These are phyloP conservation scores for Pemphigus obesinymphae DNA, from an alignment of 1,140 invertebrate species.

Conservation along the genomic window DNA sequence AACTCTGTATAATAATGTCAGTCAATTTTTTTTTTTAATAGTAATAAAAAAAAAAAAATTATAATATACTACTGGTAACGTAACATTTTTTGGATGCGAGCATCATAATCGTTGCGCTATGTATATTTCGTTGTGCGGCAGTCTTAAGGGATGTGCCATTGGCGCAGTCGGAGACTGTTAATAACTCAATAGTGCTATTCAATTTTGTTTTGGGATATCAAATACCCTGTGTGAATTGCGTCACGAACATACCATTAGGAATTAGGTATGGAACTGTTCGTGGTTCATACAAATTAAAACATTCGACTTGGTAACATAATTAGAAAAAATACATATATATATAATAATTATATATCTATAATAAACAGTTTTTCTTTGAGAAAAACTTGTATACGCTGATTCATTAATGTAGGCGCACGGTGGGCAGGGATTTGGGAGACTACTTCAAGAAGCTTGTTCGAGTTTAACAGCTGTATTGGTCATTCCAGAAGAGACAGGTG, in stretches of 20 bases:
- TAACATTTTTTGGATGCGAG: conserved; percentile 24
- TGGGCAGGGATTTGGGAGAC: background rate
- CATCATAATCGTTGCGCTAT: conserved; percentile 27
- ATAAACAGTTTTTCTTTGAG: conserved; percentile 5
- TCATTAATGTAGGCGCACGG: background rate
- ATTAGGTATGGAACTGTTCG: background rate
- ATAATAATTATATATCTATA: background rate
- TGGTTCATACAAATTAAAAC: conserved; percentile 13
- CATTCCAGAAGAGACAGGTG: background rate
- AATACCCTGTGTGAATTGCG: conserved; percentile 35
- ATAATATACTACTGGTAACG: conserved; percentile 40
- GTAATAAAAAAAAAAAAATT: conserved; percentile 7
- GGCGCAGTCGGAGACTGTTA: conserved; percentile 9
- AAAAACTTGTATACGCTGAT: background rate
- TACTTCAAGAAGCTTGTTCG: conserved; percentile 37
- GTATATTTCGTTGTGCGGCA: conserved; percentile 38
- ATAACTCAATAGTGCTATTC: background rate
- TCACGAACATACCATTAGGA: conserved; percentile 12
- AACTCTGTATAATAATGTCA: conserved; percentile 34
- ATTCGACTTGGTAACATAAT: conserved; percentile 32
- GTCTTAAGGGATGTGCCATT: conserved; percentile 23
- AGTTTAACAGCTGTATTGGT: conserved; percentile 34
- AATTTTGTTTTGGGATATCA: background rate
- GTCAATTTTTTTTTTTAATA: conserved; percentile 24
- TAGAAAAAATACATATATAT: background rate